Evolutionary conservation across 2,888 invertebrate species (phyloP).

Genomic region (Oligia latruncula): DNA sequence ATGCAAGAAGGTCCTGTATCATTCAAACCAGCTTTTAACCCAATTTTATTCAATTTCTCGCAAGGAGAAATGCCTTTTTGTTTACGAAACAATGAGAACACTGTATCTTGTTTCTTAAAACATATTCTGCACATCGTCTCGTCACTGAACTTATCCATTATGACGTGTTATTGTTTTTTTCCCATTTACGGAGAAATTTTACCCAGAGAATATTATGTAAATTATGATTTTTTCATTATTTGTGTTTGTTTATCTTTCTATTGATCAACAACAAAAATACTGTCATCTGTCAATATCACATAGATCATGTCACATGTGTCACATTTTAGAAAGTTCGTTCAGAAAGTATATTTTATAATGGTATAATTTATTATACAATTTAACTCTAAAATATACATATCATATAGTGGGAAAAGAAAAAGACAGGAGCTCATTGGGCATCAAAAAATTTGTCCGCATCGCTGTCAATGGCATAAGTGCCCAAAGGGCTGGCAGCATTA

Average conservation of each 20-base stretch:
- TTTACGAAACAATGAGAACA: slow-evolving; percentile 73
- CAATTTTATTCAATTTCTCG: slow-evolving; percentile 74
- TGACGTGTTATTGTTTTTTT: background rate
- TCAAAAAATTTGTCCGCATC: too few species aligned
- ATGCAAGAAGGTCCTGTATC: slow-evolving; percentile 75
- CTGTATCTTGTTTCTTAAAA: slow-evolving; percentile 70
- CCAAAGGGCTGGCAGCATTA: too few species aligned
- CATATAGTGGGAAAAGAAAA: too few species aligned
- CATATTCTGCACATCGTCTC: slow-evolving; percentile 77
- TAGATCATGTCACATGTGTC: background rate
- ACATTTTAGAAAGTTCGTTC: slow-evolving; percentile 12
- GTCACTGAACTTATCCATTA: slow-evolving; percentile 66
- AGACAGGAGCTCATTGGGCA: too few species aligned
- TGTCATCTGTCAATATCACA: slow-evolving; percentile 7
- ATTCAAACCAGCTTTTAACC: slow-evolving; percentile 69
- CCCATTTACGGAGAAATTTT: background rate
- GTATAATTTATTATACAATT: too few species aligned
- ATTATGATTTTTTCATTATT: background rate
- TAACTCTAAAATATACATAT: too few species aligned
- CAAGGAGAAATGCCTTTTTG: slow-evolving; percentile 70
- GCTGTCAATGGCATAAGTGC: too few species aligned
- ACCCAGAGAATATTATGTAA: background rate
- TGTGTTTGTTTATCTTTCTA: background rate
- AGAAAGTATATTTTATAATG: background rate
- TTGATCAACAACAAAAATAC: background rate